Percentiles rank a stretch among this genome's conserved stretches.
phyloP scores from a whole-genome alignment of 2,888 invertebrate species.

The Crocallis elinguaria region DNA sequence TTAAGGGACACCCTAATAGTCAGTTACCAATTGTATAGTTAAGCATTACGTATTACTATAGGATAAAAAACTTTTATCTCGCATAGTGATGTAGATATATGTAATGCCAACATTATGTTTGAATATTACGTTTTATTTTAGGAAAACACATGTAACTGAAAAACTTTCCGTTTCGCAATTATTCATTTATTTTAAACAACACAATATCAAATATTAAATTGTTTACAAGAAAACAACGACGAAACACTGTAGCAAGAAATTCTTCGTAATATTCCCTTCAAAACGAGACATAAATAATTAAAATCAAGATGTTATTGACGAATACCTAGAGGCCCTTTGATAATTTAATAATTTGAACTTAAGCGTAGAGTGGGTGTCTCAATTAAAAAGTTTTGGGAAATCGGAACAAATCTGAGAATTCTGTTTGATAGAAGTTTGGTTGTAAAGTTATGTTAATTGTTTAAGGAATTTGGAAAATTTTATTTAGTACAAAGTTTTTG shows the following conservation, averaged over 20 bases:
- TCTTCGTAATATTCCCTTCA: neutral
- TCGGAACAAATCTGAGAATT: slow-evolving; percentile 46
- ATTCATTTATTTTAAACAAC: no score
- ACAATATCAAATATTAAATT: neutral
- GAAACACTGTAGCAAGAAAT: neutral
- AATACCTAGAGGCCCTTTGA: slow-evolving; percentile 21
- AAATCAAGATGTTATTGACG: slow-evolving; percentile 19
- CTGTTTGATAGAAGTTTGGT: slow-evolving; percentile 44
- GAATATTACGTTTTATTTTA: no score
- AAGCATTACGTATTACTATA: no score
- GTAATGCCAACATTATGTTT: no score
- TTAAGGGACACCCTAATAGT: no score
- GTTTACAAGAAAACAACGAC: neutral
- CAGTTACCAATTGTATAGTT: no score
- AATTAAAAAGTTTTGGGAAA: slow-evolving; percentile 54
- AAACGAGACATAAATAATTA: slow-evolving; percentile 16
- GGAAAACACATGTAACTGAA: no score
- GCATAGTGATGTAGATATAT: no score
- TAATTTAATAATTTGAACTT: slow-evolving; percentile 28
- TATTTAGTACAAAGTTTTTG: slow-evolving; percentile 39
- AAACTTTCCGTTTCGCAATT: no score
- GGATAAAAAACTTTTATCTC: no score
- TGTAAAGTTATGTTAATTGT: slow-evolving; percentile 50
- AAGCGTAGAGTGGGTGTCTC: slow-evolving; percentile 33
- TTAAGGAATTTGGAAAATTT: slow-evolving; percentile 48